A percentile compares a stretch with the other conserved stretches of the same genome.
These are phyloP conservation scores for Erethizon dorsatum DNA, from an alignment of 2,797 vertebrate genomes.

Conservation along the genomic window DNA sequence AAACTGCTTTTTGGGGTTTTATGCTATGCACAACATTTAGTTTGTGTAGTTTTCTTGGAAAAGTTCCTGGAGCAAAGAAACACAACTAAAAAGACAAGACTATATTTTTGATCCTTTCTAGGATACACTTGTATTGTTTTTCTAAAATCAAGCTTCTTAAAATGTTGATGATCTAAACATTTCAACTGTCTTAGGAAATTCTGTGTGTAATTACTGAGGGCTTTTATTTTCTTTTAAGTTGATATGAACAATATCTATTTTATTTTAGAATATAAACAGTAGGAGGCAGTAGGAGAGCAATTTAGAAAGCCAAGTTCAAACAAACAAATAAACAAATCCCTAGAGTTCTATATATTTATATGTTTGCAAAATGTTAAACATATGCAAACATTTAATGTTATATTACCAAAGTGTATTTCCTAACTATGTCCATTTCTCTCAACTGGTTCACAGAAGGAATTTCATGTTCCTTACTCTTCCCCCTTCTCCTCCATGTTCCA, in stretches of 20 bases:
- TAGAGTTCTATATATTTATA: neutral
- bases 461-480: neutral
- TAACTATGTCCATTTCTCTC: neutral
- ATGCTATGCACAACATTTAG: slow-evolving; percentile 58
- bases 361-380: neutral
- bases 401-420: neutral
- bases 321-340: neutral
- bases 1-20: slow-evolving; percentile 58
- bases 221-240: neutral
- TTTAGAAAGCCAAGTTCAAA: neutral
- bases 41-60: slow-evolving; percentile 73
- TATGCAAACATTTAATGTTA: neutral
- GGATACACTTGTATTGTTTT: neutral
- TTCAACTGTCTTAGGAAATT: slow-evolving; percentile 34
- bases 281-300: neutral
- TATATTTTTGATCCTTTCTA: neutral
- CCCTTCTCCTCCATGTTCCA: neutral
- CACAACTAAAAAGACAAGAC: slow-evolving; percentile 57
- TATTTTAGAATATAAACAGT: slow-evolving; percentile 10
- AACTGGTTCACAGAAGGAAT: neutral
- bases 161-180: slow-evolving; percentile 7
- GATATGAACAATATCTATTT: neutral
- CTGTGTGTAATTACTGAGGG: neutral
- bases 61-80: neutral
- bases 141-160: slow-evolving; percentile 1